Conservation (phyloP, 2,113 vertebrate genomes). For the Macroglossus sobrinus region DNA sequence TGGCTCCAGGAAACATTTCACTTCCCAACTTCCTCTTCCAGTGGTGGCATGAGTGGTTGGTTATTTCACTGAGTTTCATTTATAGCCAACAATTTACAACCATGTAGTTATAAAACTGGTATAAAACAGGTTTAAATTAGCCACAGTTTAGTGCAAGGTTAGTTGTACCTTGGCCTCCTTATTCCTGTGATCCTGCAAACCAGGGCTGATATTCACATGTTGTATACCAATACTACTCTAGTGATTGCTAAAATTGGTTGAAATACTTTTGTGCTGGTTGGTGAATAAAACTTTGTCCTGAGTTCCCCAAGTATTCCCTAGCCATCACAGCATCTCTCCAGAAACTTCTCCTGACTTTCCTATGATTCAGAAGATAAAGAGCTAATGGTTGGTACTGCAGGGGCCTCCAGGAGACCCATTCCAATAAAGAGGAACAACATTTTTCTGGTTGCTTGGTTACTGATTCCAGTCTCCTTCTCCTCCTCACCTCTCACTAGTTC, state of each 20-base stretch:
- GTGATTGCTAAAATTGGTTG: background rate
- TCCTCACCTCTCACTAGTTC: background rate
- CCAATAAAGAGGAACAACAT: background rate
- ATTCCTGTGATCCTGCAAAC: background rate
- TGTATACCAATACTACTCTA: background rate
- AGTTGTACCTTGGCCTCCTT: background rate
- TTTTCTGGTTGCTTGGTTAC: background rate
- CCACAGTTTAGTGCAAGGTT: background rate
- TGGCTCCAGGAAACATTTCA: background rate
- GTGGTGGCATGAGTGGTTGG: background rate
- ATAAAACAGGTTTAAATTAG: background rate
- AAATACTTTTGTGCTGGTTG: background rate
- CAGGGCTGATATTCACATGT: background rate
- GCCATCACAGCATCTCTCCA: background rate
- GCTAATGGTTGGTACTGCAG: background rate
- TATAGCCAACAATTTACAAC: background rate
- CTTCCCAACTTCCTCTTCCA: background rate
- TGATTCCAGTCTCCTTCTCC: background rate
- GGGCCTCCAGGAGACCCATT: background rate
- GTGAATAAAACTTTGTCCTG: background rate
- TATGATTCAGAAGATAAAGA: background rate
- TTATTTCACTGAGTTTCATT: background rate
- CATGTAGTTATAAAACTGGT: background rate
- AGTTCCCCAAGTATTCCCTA: background rate
- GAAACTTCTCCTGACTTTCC: background rate